Evolutionary conservation across 2,113 vertebrate genomes (phyloP).

Genomic region (Oryzias woworae): DNA sequence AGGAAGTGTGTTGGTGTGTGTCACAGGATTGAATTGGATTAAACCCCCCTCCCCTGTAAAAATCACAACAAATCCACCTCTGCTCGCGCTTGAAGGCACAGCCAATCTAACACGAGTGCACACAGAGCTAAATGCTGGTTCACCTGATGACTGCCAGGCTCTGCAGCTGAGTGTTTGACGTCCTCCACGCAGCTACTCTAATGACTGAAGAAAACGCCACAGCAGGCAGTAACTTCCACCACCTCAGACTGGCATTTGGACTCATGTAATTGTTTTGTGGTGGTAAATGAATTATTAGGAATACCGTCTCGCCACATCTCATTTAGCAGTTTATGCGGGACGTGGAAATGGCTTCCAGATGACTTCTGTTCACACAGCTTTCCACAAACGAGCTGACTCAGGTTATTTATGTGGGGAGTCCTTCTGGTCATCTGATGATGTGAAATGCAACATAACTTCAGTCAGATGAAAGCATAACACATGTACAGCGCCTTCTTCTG

Average conservation of each 20-base stretch:
- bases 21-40: conserved; percentile 59
- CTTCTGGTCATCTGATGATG: conserved; percentile 35
- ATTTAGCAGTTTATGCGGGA: conserved; percentile 66
- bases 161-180: conserved; percentile 38
- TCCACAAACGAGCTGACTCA: conserved; percentile 65
- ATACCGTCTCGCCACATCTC: conserved; percentile 67
- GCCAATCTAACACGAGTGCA: conserved; percentile 8
- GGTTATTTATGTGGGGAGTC: conserved; percentile 49
- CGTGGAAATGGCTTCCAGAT: conserved; percentile 67
- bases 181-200: conserved; percentile 54
- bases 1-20: conserved; percentile 25
- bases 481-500: conserved; percentile 36
- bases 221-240: conserved; percentile 62
- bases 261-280: conserved; percentile 66
- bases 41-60: conserved; percentile 44
- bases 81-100: conserved; percentile 16
- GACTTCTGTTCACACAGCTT: conserved; percentile 36
- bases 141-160: conserved; percentile 17
- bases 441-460: neutral
- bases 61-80: conserved; percentile 35
- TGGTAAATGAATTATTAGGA: conserved; percentile 61
- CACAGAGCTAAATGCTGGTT: neutral
- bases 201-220: conserved; percentile 48
- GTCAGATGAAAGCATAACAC: neutral
- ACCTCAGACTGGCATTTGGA: conserved; percentile 56